Evolutionary conservation across 2,888 invertebrate species (phyloP).

Genomic region (Cryptophagus acutangulus): DNA sequence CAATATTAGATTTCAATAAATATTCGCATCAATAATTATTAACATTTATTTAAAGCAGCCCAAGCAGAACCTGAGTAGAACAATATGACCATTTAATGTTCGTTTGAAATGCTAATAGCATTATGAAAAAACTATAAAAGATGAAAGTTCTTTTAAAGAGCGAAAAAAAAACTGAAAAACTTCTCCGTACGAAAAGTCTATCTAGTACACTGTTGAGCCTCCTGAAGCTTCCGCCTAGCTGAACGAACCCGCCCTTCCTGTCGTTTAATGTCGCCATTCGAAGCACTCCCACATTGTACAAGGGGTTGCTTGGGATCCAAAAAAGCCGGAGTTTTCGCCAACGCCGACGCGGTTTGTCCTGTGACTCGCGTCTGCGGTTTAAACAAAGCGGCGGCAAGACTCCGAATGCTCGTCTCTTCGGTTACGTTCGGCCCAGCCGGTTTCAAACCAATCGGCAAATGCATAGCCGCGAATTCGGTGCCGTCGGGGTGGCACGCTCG

Average conservation of each 20-base stretch:
- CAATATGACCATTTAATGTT: no score
- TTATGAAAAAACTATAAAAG: no score
- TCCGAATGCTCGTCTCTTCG: slow-evolving; percentile 86
- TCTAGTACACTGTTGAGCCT: slow-evolving; percentile 51
- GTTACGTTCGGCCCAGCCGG: slow-evolving; percentile 79
- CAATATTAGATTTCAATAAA: no score
- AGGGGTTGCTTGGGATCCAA: slow-evolving; percentile 95
- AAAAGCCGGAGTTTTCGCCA: slow-evolving; percentile 90
- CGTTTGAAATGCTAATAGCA: no score
- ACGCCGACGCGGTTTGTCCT: slow-evolving; percentile 82
- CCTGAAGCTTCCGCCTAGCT: slow-evolving; percentile 81
- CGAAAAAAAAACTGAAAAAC: no score
- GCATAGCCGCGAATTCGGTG: slow-evolving; percentile 74
- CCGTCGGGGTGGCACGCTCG: slow-evolving; percentile 86
- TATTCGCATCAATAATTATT: no score
- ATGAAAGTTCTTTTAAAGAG: no score
- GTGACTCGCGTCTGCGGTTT: slow-evolving; percentile 84
- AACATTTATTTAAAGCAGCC: no score
- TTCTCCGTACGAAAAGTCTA: no score
- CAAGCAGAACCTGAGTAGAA: no score
- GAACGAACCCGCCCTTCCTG: slow-evolving; percentile 90
- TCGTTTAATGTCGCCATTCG: slow-evolving; percentile 86
- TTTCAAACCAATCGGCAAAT: slow-evolving; percentile 76
- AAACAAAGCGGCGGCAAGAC: slow-evolving; percentile 93
- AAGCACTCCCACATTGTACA: slow-evolving; percentile 83